Conservation (phyloP, 2,888 invertebrate species). For the Aphelenchoides bicaudatus region DNA sequence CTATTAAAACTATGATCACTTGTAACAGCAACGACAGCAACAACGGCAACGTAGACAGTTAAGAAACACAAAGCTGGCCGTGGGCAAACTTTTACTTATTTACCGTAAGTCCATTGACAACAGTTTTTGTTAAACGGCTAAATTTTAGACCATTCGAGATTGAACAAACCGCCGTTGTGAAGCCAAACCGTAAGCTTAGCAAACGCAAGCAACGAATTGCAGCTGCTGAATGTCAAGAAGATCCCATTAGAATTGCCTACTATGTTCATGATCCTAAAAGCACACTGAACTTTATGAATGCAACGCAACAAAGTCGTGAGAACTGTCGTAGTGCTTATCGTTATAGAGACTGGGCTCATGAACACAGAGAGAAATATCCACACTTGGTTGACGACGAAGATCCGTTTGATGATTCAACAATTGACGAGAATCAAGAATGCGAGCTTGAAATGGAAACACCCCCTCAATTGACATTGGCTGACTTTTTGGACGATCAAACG, state of each 20-base stretch:
- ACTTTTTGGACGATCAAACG: neutral
- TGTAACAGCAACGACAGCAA: neutral
- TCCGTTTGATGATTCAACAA: no score
- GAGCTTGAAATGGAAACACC: conserved; percentile 5
- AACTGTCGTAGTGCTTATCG: no score
- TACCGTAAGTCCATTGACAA: conserved; percentile 7
- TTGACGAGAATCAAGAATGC: neutral
- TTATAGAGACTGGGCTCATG: no score
- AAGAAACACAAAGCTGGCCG: neutral
- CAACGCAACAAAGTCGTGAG: no score
- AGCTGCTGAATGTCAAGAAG: neutral
- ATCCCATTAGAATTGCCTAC: neutral
- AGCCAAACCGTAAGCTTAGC: neutral
- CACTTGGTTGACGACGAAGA: no score
- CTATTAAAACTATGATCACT: neutral
- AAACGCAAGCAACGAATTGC: neutral
- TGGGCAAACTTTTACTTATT: conserved; percentile 4
- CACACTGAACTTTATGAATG: conserved; percentile 2
- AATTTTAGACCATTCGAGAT: no score
- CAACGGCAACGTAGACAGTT: no score
- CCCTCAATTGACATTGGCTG: neutral
- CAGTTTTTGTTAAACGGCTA: no score
- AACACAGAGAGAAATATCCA: no score
- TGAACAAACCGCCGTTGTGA: neutral
- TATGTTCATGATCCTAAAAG: conserved; percentile 6